Conservation (phyloP, 2,888 invertebrate genomes). For the Gymnocheta viridis region DNA sequence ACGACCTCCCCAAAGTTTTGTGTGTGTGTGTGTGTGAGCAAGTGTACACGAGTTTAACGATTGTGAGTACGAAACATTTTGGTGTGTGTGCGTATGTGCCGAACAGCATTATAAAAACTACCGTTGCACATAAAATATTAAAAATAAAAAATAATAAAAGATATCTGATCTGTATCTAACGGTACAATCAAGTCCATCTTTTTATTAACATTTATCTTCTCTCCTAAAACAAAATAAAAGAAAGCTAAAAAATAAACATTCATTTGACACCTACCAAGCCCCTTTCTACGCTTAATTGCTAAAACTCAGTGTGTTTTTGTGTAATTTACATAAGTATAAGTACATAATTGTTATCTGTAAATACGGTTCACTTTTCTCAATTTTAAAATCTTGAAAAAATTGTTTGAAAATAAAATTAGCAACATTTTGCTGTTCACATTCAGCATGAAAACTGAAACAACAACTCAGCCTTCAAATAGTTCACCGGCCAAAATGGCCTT, state of each 20-base stretch:
- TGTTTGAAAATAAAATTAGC: conserved; percentile 51
- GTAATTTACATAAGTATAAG: not conserved
- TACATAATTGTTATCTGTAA: not conserved
- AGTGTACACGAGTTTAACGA: conserved; percentile 5
- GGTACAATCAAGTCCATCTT: conserved; percentile 4
- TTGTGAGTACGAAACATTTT: not conserved
- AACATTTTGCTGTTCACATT: conserved; percentile 56
- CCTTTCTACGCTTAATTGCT: not conserved
- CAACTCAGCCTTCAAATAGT: conserved; percentile 80
- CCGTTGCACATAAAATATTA: not conserved
- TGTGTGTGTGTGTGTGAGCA: not conserved
- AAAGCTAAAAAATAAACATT: not conserved
- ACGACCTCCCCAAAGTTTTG: conserved; percentile 70
- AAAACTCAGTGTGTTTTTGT: not conserved
- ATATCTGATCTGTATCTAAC: conserved; percentile 6
- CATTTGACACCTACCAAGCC: not conserved
- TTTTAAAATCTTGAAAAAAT: conserved; percentile 18
- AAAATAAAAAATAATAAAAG: too few species aligned
- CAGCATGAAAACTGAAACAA: conserved; percentile 79
- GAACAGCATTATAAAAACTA: conserved; percentile 2
- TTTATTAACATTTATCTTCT: too few species aligned
- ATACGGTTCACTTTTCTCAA: conserved; percentile 31
- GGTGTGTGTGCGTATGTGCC: not conserved
- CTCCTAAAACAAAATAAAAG: not conserved
- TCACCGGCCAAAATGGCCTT: conserved; percentile 84